Base-by-base conservation (phyloP, 2,888 invertebrate genomes). In the Hymenopus coronatus region DNA sequence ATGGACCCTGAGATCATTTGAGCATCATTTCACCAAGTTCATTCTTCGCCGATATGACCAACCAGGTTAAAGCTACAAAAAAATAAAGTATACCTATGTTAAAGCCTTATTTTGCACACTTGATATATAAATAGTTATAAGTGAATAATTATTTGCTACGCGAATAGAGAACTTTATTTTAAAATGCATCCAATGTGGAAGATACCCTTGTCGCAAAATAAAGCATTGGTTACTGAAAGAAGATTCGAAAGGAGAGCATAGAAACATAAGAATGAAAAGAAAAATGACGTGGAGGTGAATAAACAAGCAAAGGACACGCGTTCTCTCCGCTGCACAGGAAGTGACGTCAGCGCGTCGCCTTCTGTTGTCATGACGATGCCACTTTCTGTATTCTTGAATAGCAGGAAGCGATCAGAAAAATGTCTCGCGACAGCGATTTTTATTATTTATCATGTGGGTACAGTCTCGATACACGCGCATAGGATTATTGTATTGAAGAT, bases 361-460 rank as follows among this genome's bases (percentile, higher is more conserved):
- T 20, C 54, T 81, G 81, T 82, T 88, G 85, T 85, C 82, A 82
- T 86, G 81, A 82, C 88, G 46, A 27, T 33, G 82, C 82, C 88
- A 88, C 82, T 88, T 85, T 46, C 81, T 81, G 28, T 28, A 33
- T 81, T 88, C 82, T 85, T 88, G 40, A 88, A 88, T 85, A 85
- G 83, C 88, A 88, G 88, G 88, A 88, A 88, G 82, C 30, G 85
- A 46, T 46, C 40, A 40, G 40, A 85, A 86, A 88, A 86, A 86
- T 86, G 86, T 81, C 70, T 46, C 54, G 46, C 86, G 86, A 70
- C 86, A 70, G 27, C 81, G 54, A 70, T 86, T 86, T 86, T 86
- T 86, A 86, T 86, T 86, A 86, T 86, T 46, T 86, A 81, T 86
- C 86, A 54, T 28, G 86, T 81, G 54, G 25, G 54, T 70, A 70